These are phyloP conservation scores for Mallotus villosus DNA, from an alignment of 2,797 vertebrate species.

Conservation along the genomic window DNA sequence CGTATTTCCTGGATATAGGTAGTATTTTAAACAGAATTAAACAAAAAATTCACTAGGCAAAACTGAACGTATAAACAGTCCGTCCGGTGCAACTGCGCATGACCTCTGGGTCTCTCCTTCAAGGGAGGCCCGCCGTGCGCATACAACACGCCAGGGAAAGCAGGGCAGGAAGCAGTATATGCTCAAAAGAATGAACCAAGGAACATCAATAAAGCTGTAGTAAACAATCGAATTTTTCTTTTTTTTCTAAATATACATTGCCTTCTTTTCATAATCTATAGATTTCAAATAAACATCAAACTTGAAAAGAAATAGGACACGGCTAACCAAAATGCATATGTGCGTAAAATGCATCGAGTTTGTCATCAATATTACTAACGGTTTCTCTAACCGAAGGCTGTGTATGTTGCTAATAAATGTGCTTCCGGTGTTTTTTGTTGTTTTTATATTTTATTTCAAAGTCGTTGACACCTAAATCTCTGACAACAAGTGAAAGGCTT, in stretches of 20 bases:
- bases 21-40: too few relatives aligned
- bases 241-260: too few relatives aligned
- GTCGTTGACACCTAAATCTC: too few relatives aligned
- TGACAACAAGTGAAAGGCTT: too few relatives aligned
- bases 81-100: constrained; percentile 77
- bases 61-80: constrained; percentile 78
- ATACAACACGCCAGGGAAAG: constrained; percentile 37
- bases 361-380: not conserved
- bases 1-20: too few relatives aligned
- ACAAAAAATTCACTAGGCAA: too few relatives aligned
- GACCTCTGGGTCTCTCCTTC: constrained; percentile 64
- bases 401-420: constrained; percentile 14
- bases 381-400: not conserved
- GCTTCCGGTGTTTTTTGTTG: not conserved
- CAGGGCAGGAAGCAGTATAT: constrained; percentile 47
- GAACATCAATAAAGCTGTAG: not conserved
- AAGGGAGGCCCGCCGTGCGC: constrained; percentile 32
- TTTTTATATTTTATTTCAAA: not conserved
- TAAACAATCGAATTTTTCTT: not conserved
- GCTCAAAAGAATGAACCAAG: not conserved
- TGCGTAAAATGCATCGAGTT: not conserved
- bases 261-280: too few relatives aligned
- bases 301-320: too few relatives aligned
- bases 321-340: not conserved
- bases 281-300: too few relatives aligned